Evolutionary conservation across 53 echinoderm and acorn worm species (phyloP), one percentile per base, ranked within the genome.

Genomic region (Patiria pectinifera): DNA sequence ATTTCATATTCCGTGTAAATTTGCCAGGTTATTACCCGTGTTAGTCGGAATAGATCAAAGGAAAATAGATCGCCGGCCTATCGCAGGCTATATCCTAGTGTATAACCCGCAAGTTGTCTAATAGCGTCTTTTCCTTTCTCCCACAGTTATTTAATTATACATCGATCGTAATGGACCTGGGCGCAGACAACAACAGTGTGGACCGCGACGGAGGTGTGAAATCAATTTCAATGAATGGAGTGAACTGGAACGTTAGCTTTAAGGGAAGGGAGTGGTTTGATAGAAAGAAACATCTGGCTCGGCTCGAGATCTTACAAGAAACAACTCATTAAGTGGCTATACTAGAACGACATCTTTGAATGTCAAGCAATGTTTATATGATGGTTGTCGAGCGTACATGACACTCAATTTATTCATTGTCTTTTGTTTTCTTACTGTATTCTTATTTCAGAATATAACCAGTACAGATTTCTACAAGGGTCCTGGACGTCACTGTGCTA

Each of bases 31-130:
- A 66, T 63, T 6, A 24, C 4, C 35, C 6, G 25, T 43, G 23
- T 62, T 45, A 62, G 84, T 62, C 84, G 84, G 84, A 2, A 2
- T 14, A 62, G 84, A 84, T 84, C 84, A 84, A 84, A 84, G 69
- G 24, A 58, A 49, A 26, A 62, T 14, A 13, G 21, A 53, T 53
- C 11, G 59, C 84, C 21, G 62, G 74, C 74, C 9, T 74, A 10
- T 4, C n/a, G 22, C n/a, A 16, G 26, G 22, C 74, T 10, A 1
- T 74, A 5, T 18, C 4, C 60, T 2, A 60, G 60, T 70, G 4
- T 18, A 70, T 18, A 35, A 35, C 70, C 16, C 19, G 6, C 74
- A 74, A 74, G 74, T 74, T 45, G 24, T 45, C 21, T 82, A 58
- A 53, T 19, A 59, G 82, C 44, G 82, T n/a, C 59, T 59, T 82